These are phyloP conservation scores for Digitonthophagus gazella DNA, from an alignment of 2,888 invertebrate genomes.

Conservation along the genomic window DNA sequence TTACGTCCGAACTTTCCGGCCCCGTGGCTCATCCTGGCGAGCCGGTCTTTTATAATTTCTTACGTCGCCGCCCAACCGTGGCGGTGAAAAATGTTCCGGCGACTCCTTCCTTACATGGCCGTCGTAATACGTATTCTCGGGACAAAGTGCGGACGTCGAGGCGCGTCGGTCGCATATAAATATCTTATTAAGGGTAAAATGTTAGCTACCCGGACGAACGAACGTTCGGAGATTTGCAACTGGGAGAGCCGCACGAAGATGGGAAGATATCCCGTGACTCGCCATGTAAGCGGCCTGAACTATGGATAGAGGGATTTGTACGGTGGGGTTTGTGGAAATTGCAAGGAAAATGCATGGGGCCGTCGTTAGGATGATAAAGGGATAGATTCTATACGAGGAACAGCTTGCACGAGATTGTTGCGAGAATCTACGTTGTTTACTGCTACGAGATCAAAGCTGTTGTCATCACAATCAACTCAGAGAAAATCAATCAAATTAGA, in stretches of 20 bases:
- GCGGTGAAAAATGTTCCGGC: background rate
- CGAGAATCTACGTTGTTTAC: background rate
- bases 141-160: slow-evolving; percentile 4
- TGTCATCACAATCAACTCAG: background rate
- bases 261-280: background rate
- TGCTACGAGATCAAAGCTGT: background rate
- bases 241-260: background rate
- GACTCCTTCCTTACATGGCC: background rate
- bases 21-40: slow-evolving; percentile 31
- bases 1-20: slow-evolving; percentile 19
- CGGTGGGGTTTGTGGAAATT: background rate
- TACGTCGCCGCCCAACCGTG: background rate
- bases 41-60: background rate
- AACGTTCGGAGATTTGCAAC: background rate
- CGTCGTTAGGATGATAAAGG: background rate
- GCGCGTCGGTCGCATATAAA: slow-evolving; percentile 11
- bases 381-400: background rate
- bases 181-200: slow-evolving; percentile 15
- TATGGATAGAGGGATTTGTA: background rate
- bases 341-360: background rate
- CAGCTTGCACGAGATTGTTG: background rate
- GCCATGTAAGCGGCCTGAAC: background rate
- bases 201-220: slow-evolving; percentile 1
- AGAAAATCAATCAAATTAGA: too few relatives aligned
- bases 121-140: slow-evolving; percentile 2